Evolutionary conservation across 2,797 vertebrate species (phyloP).

Genomic region (Zalophus californianus): DNA sequence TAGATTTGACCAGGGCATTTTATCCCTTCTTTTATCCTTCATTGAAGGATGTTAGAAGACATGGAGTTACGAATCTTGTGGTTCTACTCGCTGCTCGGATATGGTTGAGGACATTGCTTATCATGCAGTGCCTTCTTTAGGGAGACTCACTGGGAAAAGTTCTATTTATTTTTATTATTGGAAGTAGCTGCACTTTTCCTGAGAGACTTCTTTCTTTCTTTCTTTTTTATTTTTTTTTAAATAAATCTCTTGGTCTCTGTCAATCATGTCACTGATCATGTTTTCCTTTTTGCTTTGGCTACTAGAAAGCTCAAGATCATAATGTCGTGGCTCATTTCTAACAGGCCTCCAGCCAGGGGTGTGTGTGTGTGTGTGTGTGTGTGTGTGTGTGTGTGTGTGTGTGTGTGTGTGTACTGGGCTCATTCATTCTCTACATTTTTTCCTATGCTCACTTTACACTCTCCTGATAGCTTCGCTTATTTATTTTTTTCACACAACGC

Average conservation of each 20-base stretch:
- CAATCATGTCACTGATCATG: background rate
- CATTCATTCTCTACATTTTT: background rate
- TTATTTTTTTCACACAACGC: slow-evolving; percentile 23
- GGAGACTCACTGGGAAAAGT: background rate
- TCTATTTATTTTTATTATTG: slow-evolving; percentile 41
- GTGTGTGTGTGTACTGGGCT: background rate
- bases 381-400: background rate
- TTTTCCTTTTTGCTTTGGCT: slow-evolving; percentile 50
- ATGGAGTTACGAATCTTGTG: background rate
- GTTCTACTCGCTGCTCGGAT: background rate
- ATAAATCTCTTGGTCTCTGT: background rate
- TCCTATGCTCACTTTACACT: background rate
- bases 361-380: too few species aligned
- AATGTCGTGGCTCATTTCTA: background rate
- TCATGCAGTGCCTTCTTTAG: background rate
- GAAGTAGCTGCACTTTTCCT: background rate
- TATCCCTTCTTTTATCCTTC: slow-evolving; percentile 36
- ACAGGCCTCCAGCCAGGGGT: background rate
- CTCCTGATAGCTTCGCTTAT: background rate
- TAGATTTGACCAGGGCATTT: background rate
- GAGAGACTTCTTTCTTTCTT: background rate
- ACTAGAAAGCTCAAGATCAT: background rate
- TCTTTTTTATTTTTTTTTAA: background rate
- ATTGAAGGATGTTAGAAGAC: background rate
- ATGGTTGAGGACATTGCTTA: background rate